A percentile compares a stretch with the other conserved stretches of the same genome.
These are phyloP conservation scores for Ellobium chinense DNA, from an alignment of 2,888 invertebrate genomes.

Conservation along the genomic window DNA sequence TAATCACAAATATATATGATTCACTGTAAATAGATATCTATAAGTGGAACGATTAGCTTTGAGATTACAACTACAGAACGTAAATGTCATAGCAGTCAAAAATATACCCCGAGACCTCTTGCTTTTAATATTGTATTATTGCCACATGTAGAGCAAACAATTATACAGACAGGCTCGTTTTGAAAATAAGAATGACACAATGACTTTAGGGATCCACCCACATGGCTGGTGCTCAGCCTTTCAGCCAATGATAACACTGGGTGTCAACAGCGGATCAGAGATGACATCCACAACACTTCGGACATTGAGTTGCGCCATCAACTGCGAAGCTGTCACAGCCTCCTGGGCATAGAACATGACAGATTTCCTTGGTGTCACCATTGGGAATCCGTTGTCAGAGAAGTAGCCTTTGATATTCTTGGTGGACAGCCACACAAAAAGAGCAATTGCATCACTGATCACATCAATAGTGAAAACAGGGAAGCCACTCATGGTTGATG, in stretches of 20 bases:
- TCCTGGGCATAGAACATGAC: slow-evolving; percentile 66
- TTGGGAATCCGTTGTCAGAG: slow-evolving; percentile 87
- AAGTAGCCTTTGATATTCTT: slow-evolving; percentile 82
- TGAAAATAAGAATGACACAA: no score
- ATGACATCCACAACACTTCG: slow-evolving; percentile 65
- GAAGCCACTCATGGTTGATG: slow-evolving; percentile 53
- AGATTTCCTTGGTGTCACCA: slow-evolving; percentile 68
- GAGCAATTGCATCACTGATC: slow-evolving; percentile 67
- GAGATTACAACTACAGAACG: no score
- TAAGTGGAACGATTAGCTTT: no score
- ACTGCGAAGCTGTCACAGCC: slow-evolving; percentile 39
- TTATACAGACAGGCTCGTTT: no score
- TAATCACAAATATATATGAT: no score
- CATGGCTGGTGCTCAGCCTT: not conserved
- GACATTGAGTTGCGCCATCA: slow-evolving; percentile 56
- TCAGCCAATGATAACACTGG: not conserved
- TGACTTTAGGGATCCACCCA: no score
- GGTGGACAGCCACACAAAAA: slow-evolving; percentile 77
- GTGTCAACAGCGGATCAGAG: no score
- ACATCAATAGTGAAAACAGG: slow-evolving; percentile 56
- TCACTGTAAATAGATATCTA: no score
- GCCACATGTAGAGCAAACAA: no score
- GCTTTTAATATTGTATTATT: no score
- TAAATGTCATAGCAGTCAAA: no score
- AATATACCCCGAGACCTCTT: no score